A percentile compares a stretch with the other conserved stretches of the same genome.
Conservation (phyloP, 2,888 invertebrate genomes). For the Scrobipalpa costella region DNA sequence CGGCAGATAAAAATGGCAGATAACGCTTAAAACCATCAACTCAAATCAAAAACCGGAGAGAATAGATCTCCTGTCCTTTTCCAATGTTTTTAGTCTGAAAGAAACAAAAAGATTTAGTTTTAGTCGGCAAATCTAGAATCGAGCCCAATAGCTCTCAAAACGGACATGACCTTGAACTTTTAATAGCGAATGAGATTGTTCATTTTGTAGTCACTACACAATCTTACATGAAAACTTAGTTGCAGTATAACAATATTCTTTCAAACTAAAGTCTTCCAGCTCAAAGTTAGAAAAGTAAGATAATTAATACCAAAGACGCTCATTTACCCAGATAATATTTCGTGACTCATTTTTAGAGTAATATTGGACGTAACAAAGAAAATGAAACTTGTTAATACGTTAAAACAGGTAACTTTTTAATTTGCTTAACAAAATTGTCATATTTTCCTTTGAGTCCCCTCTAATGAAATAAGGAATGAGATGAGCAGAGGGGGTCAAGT, state of each 20-base stretch:
- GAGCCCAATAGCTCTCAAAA: no score
- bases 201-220: not conserved
- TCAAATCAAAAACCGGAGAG: no score
- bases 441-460: slow-evolving; percentile 66
- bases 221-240: not conserved
- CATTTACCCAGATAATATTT: slow-evolving; percentile 30
- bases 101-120: no score
- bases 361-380: slow-evolving; percentile 57
- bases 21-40: no score
- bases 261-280: not conserved
- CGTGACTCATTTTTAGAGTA: slow-evolving; percentile 26
- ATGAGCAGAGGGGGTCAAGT: slow-evolving; percentile 45
- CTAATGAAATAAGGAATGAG: slow-evolving; percentile 64
- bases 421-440: slow-evolving; percentile 68
- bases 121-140: no score
- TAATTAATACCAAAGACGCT: not conserved
- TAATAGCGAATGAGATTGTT: not conserved
- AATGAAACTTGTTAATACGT: slow-evolving; percentile 70
- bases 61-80: no score
- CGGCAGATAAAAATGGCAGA: no score
- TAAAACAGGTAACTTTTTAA: slow-evolving; percentile 76
- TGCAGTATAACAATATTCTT: not conserved
- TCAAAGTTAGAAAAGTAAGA: not conserved
- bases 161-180: no score
- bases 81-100: no score